Base-by-base conservation (phyloP, 2,888 invertebrate genomes). In the Xestia c-nigrum region DNA sequence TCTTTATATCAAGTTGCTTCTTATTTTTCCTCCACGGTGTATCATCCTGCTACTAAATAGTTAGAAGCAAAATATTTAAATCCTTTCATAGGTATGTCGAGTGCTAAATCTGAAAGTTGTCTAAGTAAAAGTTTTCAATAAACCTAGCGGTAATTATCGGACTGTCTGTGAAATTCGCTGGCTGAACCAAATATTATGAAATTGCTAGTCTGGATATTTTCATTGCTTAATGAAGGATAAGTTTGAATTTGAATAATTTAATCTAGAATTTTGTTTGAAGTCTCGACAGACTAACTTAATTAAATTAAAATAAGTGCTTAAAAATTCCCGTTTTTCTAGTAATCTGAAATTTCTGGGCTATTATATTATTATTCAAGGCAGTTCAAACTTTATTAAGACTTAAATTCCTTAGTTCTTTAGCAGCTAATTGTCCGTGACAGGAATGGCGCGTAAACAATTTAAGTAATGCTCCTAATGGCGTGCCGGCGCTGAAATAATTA, bases 361-460 rank as follows among this genome's bases (percentile, higher is more conserved):
- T 31, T 31, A 31, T 31, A 31, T 31, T 31, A 31, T 31, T 31
- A 31, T 81, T 59, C 40, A 19, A 82, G 46, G 46, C 16, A 31
- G 46, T 19, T 14, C 1, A 4, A 59, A 52, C 1, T 55, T 67
- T 59, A 59, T 47, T 24, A 63, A 76, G 46, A 40, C 50, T 66
- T n/a, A 38, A 43, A 64, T 64, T 50, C 10, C 21, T 19, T 50
- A 61, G 43, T 69, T 50, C 6, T 70, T 72, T 21, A 43, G 65
- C 4, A 46, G 74, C 40, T 59, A 46, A 79, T 83, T 52, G 5
- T 57, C n/a, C 21, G 64, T 46, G 71, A 64, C 59, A 61, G 14
- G 31, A 85, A 65, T 61, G 72, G 64, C 40, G 50, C 70, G 72
- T 65, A 46, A 85, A 85, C 72, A 61, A 68, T 83, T 82, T 55